Conservation (phyloP, 2,888 invertebrate genomes). For the Spialia ferax region DNA sequence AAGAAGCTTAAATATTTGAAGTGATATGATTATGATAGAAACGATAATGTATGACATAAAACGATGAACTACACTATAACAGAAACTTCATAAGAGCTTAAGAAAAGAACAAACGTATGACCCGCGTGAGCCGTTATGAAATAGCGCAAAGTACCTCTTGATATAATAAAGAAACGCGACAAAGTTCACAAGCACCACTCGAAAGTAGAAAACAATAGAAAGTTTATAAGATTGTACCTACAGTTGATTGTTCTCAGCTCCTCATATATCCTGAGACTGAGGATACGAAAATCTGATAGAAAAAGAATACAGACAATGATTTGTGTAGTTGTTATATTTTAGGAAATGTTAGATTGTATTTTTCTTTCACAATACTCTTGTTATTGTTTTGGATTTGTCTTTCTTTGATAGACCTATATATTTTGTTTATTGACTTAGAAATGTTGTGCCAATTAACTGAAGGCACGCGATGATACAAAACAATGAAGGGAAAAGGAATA, state of each 20-base stretch:
- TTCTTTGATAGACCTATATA: neutral
- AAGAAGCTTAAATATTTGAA: too few relatives aligned
- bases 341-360: neutral
- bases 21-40: too few relatives aligned
- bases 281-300: slow-evolving; percentile 36
- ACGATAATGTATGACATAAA: too few relatives aligned
- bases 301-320: slow-evolving; percentile 19
- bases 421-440: neutral
- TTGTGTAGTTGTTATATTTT: slow-evolving; percentile 3
- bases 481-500: too few relatives aligned
- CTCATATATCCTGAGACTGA: too few relatives aligned
- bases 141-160: slow-evolving; percentile 30
- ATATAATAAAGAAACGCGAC: slow-evolving; percentile 32
- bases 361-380: neutral
- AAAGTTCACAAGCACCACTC: slow-evolving; percentile 37
- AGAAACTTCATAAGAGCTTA: slow-evolving; percentile 9
- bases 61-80: neutral
- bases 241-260: slow-evolving; percentile 25
- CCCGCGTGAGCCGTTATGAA: slow-evolving; percentile 28
- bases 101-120: slow-evolving; percentile 26
- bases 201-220: slow-evolving; percentile 33
- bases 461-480: too few relatives aligned
- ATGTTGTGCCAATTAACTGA: too few relatives aligned
- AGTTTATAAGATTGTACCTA: slow-evolving; percentile 13
- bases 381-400: neutral